These are phyloP conservation scores for Orthosia gothica DNA, from an alignment of 2,888 invertebrate genomes.

Conservation along the genomic window DNA sequence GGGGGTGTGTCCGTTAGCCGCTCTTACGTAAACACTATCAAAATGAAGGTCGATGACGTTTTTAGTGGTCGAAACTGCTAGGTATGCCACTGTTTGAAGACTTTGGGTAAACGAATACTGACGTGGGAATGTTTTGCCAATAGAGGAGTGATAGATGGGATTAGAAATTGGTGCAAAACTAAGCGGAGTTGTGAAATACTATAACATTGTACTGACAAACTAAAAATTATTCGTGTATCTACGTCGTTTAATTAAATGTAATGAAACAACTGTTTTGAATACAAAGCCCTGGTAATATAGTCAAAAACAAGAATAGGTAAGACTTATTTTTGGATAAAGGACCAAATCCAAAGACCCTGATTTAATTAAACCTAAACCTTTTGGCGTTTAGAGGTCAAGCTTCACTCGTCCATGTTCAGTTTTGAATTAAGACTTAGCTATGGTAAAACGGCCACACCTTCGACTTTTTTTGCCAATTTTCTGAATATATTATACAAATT, in stretches of 20 bases:
- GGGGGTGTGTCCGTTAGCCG: constrained; percentile 56
- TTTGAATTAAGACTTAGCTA: neutral
- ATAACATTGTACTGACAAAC: constrained; percentile 5
- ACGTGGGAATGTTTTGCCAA: constrained; percentile 10
- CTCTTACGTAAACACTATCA: constrained; percentile 47
- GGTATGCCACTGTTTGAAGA: constrained; percentile 34
- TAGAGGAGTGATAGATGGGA: neutral
- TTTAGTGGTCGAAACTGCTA: constrained; percentile 30
- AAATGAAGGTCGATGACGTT: constrained; percentile 55
- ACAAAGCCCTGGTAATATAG: neutral
- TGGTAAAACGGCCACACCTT: constrained; percentile 2
- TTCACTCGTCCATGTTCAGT: neutral
- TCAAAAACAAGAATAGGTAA: constrained; percentile 7
- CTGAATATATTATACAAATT: constrained; percentile 24
- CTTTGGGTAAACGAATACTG: constrained; percentile 32
- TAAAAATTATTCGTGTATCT: neutral
- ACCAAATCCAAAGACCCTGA: constrained; percentile 3
- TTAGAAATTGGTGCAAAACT: constrained; percentile 1
- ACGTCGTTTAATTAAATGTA: neutral
- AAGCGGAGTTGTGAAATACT: constrained; percentile 5
- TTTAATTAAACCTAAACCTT: constrained; percentile 31
- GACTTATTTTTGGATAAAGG: constrained; percentile 30
- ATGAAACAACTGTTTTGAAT: constrained; percentile 24
- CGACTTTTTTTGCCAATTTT: constrained; percentile 3
- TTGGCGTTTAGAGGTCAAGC: constrained; percentile 26